A percentile compares a stretch with the other conserved stretches of the same genome.
Conservation (phyloP, 2,797 vertebrate genomes). For the Uromys caudimaculatus region DNA sequence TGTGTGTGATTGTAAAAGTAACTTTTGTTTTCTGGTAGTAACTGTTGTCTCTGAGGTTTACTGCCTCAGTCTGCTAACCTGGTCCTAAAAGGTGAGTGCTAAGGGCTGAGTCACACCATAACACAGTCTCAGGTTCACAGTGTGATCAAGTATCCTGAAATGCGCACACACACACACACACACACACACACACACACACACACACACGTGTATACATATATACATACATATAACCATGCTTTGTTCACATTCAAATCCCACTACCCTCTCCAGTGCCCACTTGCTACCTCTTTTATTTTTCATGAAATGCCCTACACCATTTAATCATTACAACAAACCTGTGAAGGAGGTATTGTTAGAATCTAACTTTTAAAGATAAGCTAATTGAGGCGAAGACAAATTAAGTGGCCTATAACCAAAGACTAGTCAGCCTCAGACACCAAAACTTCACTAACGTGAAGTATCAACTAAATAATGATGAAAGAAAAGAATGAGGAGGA, state of each 20-base stretch:
- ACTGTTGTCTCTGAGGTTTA: not conserved
- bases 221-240: not conserved
- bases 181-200: not conserved
- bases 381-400: not conserved
- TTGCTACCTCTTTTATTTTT: not conserved
- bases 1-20: not conserved
- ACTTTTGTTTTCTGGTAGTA: not conserved
- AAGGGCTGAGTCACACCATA: not conserved
- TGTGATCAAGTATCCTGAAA: not conserved
- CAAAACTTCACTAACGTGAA: not conserved
- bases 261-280: not conserved
- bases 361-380: slow-evolving; percentile 50
- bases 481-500: slow-evolving; percentile 1
- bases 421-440: not conserved
- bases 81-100: not conserved
- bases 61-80: not conserved
- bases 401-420: not conserved
- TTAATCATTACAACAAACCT: slow-evolving; percentile 32
- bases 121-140: not conserved
- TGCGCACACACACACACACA: no score
- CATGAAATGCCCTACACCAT: not conserved
- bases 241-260: not conserved
- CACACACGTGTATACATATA: no score
- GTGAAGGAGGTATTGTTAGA: not conserved
- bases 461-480: not conserved